phyloP scores from a whole-genome alignment of 2,888 invertebrate genomes.

The Baccha elongata region DNA sequence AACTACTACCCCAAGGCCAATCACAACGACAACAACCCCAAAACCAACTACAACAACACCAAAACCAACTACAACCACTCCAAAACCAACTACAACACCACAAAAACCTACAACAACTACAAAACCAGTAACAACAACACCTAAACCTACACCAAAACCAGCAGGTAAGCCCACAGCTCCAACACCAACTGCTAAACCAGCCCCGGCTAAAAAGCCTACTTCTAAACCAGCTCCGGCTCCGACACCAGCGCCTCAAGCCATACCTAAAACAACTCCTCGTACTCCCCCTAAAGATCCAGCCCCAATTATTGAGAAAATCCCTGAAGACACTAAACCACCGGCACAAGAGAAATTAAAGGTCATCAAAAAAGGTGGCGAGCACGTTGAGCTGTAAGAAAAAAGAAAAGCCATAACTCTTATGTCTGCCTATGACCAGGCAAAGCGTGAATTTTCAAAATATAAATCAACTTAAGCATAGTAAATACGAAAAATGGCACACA shows the following conservation, averaged over 20 bases:
- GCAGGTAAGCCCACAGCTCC: conserved; percentile 74
- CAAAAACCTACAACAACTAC: conserved; percentile 66
- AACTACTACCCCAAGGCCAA: conserved; percentile 73
- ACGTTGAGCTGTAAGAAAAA: conserved; percentile 80
- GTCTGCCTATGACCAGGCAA: conserved; percentile 13
- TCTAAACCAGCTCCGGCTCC: conserved; percentile 74
- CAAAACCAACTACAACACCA: conserved; percentile 75
- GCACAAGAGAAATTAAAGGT: conserved; percentile 84
- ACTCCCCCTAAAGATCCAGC: conserved; percentile 79
- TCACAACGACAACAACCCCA: conserved; percentile 72
- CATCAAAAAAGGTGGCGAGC: conserved; percentile 84
- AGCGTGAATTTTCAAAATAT: background rate
- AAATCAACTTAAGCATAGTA: conserved; percentile 21
- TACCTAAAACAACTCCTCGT: conserved; percentile 76
- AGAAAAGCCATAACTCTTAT: too few species aligned
- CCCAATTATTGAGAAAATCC: conserved; percentile 85
- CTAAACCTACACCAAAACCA: conserved; percentile 74
- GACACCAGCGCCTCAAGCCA: conserved; percentile 66
- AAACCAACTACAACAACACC: conserved; percentile 74
- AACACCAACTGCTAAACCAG: conserved; percentile 75
- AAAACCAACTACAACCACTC: conserved; percentile 73
- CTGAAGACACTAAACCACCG: conserved; percentile 84
- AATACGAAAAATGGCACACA: background rate
- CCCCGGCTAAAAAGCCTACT: conserved; percentile 41
- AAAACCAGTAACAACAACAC: conserved; percentile 63